Conservation (phyloP, 2,888 invertebrate species). For the Ennomos quercinarius region DNA sequence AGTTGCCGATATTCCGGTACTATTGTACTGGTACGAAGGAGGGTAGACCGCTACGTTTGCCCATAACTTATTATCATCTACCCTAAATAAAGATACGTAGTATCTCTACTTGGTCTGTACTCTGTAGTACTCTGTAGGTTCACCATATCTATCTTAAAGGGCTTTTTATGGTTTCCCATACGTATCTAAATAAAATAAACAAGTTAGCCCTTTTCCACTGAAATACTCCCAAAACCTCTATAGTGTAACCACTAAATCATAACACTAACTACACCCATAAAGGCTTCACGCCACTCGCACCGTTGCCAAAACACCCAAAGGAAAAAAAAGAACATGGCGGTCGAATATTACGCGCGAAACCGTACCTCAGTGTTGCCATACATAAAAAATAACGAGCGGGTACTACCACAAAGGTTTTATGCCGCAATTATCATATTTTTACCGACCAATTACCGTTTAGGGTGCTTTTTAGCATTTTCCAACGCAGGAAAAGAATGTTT, state of each 20-base stretch:
- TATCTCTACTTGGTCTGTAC: too few relatives aligned
- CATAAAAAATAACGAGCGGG: constrained; percentile 72
- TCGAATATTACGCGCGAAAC: constrained; percentile 60
- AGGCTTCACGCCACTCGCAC: constrained; percentile 31
- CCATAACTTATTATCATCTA: too few relatives aligned
- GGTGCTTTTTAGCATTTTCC: constrained; percentile 56
- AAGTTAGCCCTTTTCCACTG: constrained; percentile 8
- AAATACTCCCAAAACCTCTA: constrained; percentile 15
- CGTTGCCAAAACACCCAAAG: constrained; percentile 37
- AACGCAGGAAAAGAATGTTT: constrained; percentile 42
- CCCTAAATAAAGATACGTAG: too few relatives aligned
- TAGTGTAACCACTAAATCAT: constrained; percentile 32
- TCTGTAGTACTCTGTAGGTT: too few relatives aligned
- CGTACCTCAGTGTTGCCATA: constrained; percentile 55
- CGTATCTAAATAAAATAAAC: too few relatives aligned
- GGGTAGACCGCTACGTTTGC: too few relatives aligned
- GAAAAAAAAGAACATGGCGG: constrained; percentile 59
- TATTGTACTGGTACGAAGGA: too few relatives aligned
- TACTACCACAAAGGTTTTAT: constrained; percentile 69
- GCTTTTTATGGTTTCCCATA: too few relatives aligned
- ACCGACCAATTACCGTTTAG: constrained; percentile 70
- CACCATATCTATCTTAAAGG: too few relatives aligned
- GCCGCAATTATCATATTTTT: constrained; percentile 78
- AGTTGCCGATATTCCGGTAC: too few relatives aligned
- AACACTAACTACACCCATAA: constrained; percentile 35